Conservation (phyloP, 2,113 vertebrate species). For the Thermophis baileyi region DNA sequence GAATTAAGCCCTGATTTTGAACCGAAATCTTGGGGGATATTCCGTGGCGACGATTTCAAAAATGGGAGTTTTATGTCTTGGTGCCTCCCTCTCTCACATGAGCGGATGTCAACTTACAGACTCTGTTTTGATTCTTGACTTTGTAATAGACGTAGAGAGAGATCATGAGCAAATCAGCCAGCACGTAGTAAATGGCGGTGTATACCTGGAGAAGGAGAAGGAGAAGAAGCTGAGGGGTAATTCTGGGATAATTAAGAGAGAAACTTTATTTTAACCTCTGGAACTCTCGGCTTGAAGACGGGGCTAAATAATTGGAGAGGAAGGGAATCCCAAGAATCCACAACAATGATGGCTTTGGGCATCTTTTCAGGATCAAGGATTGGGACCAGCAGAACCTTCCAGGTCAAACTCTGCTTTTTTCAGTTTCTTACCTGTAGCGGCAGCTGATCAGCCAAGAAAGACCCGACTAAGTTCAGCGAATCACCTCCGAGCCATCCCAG, state of each 20-base stretch:
- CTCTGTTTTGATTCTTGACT: conserved; percentile 61
- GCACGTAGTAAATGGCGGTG: conserved; percentile 89
- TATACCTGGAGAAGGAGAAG: conserved; percentile 72
- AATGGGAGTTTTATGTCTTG: not conserved
- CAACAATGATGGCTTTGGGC: not conserved
- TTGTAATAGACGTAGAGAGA: conserved; percentile 84
- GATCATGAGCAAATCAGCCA: conserved; percentile 86
- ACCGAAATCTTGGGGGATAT: no score
- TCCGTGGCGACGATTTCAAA: not conserved
- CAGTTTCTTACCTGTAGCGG: conserved; percentile 83
- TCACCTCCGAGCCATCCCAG: conserved; percentile 91
- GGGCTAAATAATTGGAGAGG: not conserved
- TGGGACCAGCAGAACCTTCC: not conserved
- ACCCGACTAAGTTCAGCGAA: conserved; percentile 89
- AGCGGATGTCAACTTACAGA: conserved; percentile 44
- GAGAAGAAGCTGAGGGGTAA: not conserved
- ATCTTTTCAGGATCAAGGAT: not conserved
- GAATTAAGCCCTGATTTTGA: not conserved
- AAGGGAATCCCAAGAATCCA: not conserved
- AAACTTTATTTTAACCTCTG: not conserved
- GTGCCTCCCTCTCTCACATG: not conserved
- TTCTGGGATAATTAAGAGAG: not conserved
- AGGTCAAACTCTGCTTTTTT: not conserved
- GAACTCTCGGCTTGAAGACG: not conserved
- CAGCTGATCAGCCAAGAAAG: conserved; percentile 89